Conservation (phyloP, 1,140 invertebrate species). For the Thalassaphorura encarpata region DNA sequence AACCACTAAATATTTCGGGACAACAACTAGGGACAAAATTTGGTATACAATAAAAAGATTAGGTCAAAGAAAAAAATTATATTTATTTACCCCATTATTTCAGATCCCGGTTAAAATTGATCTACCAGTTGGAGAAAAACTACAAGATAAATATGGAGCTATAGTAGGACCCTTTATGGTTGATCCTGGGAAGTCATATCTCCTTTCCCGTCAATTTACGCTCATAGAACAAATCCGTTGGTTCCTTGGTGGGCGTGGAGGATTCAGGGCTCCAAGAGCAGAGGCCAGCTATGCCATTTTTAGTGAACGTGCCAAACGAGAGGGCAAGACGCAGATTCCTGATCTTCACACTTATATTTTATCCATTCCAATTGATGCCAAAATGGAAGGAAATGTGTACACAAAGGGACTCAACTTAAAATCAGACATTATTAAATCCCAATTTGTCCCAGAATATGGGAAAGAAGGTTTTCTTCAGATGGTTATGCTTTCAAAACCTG, state of each 20-base stretch:
- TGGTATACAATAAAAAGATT: neutral
- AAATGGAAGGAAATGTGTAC: neutral
- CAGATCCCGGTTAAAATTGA: constrained; percentile 3
- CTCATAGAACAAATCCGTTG: neutral
- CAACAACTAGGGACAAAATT: too few species aligned
- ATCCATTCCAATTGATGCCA: constrained; percentile 2
- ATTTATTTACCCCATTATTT: neutral
- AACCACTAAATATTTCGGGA: too few species aligned
- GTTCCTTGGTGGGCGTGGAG: neutral
- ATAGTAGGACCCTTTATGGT: constrained; percentile 14
- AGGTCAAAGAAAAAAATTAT: constrained; percentile 1
- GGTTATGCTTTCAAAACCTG: neutral
- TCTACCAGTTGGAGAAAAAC: constrained; percentile 16
- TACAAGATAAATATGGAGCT: constrained; percentile 22
- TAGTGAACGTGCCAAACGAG: constrained; percentile 1
- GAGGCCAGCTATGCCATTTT: constrained; percentile 10
- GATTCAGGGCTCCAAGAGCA: neutral
- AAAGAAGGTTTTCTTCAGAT: neutral
- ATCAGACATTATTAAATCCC: neutral
- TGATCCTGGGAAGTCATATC: neutral
- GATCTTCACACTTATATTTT: constrained; percentile 20
- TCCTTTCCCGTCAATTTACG: constrained; percentile 1
- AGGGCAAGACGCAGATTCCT: neutral
- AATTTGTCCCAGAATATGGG: neutral
- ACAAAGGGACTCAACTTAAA: neutral